Evolutionary conservation across 2,797 vertebrate genomes (phyloP).

Genomic region (Ara ararauna): DNA sequence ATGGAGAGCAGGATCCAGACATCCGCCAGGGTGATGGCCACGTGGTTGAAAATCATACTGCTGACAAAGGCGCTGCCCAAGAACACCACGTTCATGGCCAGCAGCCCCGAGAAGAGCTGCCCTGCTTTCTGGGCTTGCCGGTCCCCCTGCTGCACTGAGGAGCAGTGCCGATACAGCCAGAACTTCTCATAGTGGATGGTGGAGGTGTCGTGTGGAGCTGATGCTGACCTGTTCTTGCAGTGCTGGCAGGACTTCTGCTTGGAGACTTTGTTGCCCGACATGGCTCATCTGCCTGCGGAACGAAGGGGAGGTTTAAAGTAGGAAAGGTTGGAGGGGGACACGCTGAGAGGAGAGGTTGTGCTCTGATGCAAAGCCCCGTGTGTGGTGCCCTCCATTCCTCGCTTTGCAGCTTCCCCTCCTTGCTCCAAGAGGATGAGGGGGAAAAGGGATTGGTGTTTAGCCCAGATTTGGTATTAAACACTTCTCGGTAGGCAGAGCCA

Average conservation of each 20-base stretch:
- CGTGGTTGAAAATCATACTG: constrained; percentile 81
- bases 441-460: not conserved
- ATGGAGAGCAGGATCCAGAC: constrained; percentile 82
- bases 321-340: too few species aligned
- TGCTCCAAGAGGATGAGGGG: not conserved
- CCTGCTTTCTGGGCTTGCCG: constrained; percentile 80
- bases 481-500: not conserved
- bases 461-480: not conserved
- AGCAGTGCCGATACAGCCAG: constrained; percentile 75
- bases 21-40: constrained; percentile 77
- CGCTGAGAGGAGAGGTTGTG: not conserved
- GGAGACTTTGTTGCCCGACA: not conserved
- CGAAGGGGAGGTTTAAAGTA: not conserved
- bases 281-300: not conserved
- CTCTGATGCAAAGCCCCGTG: not conserved
- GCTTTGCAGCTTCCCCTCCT: not conserved
- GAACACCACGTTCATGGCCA: constrained; percentile 89
- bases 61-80: constrained; percentile 86
- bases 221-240: not conserved
- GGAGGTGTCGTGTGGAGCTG: not conserved
- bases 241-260: not conserved
- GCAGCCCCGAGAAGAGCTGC: constrained; percentile 87
- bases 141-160: constrained; percentile 63
- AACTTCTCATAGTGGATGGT: constrained; percentile 39
- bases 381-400: not conserved